Conservation (phyloP, 2,797 vertebrate genomes). For the Sus cebifrons region DNA sequence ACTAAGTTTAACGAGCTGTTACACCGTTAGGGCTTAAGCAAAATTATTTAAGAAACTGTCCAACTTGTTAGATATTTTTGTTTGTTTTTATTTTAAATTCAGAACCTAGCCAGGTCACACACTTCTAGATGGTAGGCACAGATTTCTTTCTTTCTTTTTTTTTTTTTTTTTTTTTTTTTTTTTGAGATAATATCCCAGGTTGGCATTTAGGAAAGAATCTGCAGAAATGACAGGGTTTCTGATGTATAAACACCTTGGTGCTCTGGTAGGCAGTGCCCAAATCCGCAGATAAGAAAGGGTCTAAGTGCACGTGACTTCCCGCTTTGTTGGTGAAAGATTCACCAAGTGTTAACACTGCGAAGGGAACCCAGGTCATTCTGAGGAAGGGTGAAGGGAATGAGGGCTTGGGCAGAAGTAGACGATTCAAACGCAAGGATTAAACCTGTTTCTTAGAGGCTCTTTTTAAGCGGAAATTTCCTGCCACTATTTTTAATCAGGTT, state of each 20-base stretch:
- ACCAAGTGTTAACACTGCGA: background rate
- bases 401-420: background rate
- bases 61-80: background rate
- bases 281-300: background rate
- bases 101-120: background rate
- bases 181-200: too few relatives aligned
- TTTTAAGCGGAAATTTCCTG: background rate
- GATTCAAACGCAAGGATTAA: background rate
- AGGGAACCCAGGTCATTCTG: background rate
- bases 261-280: background rate
- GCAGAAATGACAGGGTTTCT: background rate
- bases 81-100: background rate
- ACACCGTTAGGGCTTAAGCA: background rate
- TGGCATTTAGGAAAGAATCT: background rate
- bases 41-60: background rate
- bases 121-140: background rate
- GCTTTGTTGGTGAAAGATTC: background rate
- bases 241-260: background rate
- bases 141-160: too few relatives aligned
- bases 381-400: background rate
- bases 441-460: background rate
- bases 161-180: too few relatives aligned
- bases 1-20: background rate
- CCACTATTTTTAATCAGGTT: background rate
- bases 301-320: background rate